A percentile compares a stretch with the other conserved stretches of the same genome.
Evolutionary conservation across 2,797 vertebrate species (phyloP).

Genomic region (Dryobates pubescens): DNA sequence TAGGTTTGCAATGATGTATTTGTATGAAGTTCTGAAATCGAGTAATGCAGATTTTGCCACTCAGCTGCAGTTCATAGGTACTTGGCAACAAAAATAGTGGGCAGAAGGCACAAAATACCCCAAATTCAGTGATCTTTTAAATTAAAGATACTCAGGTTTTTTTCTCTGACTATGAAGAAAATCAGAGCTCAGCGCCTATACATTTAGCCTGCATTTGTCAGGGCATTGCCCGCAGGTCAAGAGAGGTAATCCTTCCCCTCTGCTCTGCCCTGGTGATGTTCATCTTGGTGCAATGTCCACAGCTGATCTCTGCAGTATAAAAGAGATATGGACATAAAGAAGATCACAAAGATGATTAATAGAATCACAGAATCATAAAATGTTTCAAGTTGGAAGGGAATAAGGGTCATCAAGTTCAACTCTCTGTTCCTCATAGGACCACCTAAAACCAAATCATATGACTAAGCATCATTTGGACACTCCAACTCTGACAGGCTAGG

Average conservation of each 20-base stretch:
- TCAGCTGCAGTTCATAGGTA: neutral
- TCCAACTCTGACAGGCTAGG: no score
- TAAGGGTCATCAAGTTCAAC: neutral
- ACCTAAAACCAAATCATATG: neutral
- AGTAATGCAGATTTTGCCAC: neutral
- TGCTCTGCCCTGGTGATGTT: neutral
- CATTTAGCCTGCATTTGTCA: neutral
- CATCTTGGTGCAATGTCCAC: neutral
- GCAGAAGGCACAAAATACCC: neutral
- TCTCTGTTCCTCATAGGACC: neutral
- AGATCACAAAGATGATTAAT: neutral
- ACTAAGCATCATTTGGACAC: neutral
- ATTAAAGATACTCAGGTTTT: neutral
- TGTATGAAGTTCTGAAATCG: neutral
- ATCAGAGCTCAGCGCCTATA: neutral
- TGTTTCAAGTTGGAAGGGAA: neutral
- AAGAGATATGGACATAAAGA: neutral
- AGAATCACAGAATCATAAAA: neutral
- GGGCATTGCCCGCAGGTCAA: rapidly evolving
- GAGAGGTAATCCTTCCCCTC: neutral
- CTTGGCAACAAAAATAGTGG: neutral
- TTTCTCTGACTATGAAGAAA: neutral
- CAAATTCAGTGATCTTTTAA: neutral
- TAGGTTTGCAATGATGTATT: neutral
- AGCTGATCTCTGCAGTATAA: neutral